A percentile compares a stretch with the other conserved stretches of the same genome.
Evolutionary conservation across 2,888 invertebrate species (phyloP).

Genomic region (Sepiola atlantica): DNA sequence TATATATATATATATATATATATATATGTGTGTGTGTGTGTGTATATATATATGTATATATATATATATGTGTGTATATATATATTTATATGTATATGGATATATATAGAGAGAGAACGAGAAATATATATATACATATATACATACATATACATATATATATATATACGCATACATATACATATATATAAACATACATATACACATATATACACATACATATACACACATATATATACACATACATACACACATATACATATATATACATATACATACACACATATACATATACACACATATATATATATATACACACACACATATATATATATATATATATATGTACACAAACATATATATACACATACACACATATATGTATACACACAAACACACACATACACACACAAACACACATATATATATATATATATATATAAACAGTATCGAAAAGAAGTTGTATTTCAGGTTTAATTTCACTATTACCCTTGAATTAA

Average conservation of each 20-base stretch:
- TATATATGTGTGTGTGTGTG: background rate
- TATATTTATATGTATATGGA: background rate
- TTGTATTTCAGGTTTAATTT: too few relatives aligned
- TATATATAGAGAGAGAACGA: background rate
- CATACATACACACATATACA: background rate
- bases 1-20: background rate
- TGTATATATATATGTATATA: background rate
- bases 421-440: slow-evolving; percentile 36
- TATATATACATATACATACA: background rate
- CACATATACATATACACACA: background rate
- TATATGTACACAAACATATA: background rate
- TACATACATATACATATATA: background rate
- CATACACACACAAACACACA: background rate
- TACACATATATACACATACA: background rate
- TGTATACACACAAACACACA: background rate
- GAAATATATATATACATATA: background rate
- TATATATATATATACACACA: background rate
- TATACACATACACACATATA: background rate
- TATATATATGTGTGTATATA: background rate
- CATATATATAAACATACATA: background rate
- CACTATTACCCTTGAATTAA: too few relatives aligned
- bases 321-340: slow-evolving; percentile 16
- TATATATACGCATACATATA: background rate
- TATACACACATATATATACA: background rate
- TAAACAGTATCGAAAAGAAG: too few relatives aligned